Evolutionary conservation across 2,113 vertebrate genomes (phyloP).

Genomic region (Planiliza haematocheilus): DNA sequence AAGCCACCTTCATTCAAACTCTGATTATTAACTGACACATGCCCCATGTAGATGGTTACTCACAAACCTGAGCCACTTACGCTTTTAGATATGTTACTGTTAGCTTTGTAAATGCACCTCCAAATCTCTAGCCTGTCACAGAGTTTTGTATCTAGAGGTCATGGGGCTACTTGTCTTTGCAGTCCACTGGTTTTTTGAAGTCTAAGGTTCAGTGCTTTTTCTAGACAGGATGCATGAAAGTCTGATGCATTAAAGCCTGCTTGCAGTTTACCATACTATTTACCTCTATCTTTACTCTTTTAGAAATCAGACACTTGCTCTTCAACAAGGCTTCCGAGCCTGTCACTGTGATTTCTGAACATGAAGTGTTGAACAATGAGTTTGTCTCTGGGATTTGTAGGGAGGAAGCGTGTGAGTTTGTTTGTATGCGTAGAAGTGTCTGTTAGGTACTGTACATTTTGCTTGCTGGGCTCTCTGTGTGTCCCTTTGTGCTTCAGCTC

Average conservation of each 20-base stretch:
- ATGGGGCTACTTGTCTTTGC: not conserved
- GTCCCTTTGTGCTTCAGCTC: slow-evolving; percentile 14
- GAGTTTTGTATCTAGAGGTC: slow-evolving; percentile 21
- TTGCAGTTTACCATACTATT: slow-evolving; percentile 34
- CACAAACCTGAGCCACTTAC: not conserved
- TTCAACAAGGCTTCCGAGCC: slow-evolving; percentile 14
- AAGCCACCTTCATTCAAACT: too few species aligned
- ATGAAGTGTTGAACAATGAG: not conserved
- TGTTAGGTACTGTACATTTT: not conserved
- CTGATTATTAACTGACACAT: not conserved
- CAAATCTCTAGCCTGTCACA: not conserved
- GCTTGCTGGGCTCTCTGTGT: slow-evolving; percentile 12
- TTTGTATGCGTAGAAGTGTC: not conserved
- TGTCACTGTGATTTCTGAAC: slow-evolving; percentile 22
- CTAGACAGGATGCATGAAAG: not conserved
- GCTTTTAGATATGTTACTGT: not conserved
- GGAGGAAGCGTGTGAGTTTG: not conserved
- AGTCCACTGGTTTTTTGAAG: slow-evolving; percentile 17
- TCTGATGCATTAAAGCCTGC: not conserved
- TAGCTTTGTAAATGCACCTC: slow-evolving; percentile 9
- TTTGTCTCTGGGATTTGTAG: not conserved
- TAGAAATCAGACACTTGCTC: slow-evolving; percentile 17
- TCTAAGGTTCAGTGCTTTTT: not conserved
- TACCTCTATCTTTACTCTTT: slow-evolving; percentile 18
- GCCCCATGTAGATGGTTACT: not conserved